Evolutionary conservation across 2,888 invertebrate species (phyloP), one percentile per base, ranked within the genome.

Genomic region (Acanthosoma haemorrhoidale): DNA sequence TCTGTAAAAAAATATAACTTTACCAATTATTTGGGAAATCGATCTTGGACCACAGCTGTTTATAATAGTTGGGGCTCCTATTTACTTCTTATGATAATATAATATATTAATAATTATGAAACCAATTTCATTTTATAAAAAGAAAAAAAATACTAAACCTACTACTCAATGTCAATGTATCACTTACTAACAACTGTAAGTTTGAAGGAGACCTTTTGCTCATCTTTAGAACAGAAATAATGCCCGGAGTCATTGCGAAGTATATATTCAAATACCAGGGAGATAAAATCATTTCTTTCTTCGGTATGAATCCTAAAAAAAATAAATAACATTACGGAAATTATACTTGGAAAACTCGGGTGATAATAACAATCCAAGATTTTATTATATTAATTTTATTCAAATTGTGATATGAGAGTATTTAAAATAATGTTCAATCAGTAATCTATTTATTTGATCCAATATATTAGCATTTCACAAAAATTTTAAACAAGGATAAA

Each of bases 151-250:
- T n/a, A 2, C 2, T 39, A 15, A 39, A 39, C n/a, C 15, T 38
- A 39, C 3, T 8, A 39, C 39, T 39, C 15, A 2, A n/a, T 2
- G 8, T 16, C 18, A 21, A 25, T 25, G 29, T 6, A 43, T 11
- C 51, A 73, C 72, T 71, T 69, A 73, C 73, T 73, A 9, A 71
- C 71, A 43, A 73, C 73, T 21, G 57, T 61, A 11, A 73, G 69
- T 18, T 43, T 71, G 70, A 73, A 73, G 3, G 63, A 41, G n/a
- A 59, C 69, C 18, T 31, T 66, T 32, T 71, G 39, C 6, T 60
- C 59, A 15, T 61, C 39, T 11, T 51, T 70, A 25, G 51, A 4
- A 25, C 72, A 72, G 11, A 64, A 41, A 61, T 72, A 72, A 18
- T 36, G 58, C 18, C 72, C 72, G 51, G 66, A 63, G 34, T 72